Conservation (phyloP, 2,888 invertebrate genomes). For the Malacosoma neustria region DNA sequence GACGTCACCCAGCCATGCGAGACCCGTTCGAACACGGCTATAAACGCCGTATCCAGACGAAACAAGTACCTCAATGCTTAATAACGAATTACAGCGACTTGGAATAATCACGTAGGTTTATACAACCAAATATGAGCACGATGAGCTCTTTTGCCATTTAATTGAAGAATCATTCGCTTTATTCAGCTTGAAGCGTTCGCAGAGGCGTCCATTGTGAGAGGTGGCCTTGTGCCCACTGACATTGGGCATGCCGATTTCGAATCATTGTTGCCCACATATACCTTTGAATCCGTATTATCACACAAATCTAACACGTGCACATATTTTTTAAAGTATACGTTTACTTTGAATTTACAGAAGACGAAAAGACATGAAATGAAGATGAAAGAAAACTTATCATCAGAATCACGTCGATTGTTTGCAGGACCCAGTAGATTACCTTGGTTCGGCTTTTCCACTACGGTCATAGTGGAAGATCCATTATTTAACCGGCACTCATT, state of each 20-base stretch:
- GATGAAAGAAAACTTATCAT: no score
- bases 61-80: constrained; percentile 13
- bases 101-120: constrained; percentile 20
- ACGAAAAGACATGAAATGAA: no score
- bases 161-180: constrained; percentile 27
- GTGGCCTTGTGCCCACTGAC: constrained; percentile 58
- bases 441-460: no score
- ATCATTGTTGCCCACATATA: constrained; percentile 32
- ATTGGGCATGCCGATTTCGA: constrained; percentile 55
- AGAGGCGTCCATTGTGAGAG: constrained; percentile 52
- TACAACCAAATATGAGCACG: constrained; percentile 28
- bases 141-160: constrained; percentile 25
- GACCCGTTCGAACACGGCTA: not conserved
- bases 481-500: no score
- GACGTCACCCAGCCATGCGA: not conserved
- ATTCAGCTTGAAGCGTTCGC: constrained; percentile 24
- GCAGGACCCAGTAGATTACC: no score
- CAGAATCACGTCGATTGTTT: no score
- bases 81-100: constrained; percentile 24
- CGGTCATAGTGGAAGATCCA: no score
- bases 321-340: not conserved
- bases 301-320: no score
- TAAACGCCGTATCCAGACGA: not conserved
- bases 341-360: no score
- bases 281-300: constrained; percentile 15